These are phyloP conservation scores for Drosophila parthenogenetica DNA, from an alignment of 2,888 invertebrate species.

Conservation along the genomic window DNA sequence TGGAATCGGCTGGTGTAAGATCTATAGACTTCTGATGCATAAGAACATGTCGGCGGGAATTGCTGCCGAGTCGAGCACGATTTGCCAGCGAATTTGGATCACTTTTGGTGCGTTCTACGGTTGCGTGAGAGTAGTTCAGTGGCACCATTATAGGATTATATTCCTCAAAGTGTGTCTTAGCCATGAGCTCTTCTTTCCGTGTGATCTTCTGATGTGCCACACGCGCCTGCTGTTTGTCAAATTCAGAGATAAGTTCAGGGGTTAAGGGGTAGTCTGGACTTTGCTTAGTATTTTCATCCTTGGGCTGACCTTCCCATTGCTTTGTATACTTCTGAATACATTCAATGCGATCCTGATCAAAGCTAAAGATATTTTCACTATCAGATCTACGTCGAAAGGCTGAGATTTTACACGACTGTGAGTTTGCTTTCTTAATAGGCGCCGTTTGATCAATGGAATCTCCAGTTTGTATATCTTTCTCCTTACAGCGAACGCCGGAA, in stretches of 20 bases:
- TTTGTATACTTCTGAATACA: conserved; percentile 87
- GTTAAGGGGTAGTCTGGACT: conserved; percentile 86
- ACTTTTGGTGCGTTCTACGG: conserved; percentile 93
- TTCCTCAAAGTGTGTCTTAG: conserved; percentile 89
- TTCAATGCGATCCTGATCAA: conserved; percentile 91
- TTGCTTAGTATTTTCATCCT: conserved; percentile 87
- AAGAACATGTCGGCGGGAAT: conserved; percentile 90
- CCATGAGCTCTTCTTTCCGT: conserved; percentile 88
- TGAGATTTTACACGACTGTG: conserved; percentile 83
- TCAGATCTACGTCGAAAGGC: conserved; percentile 89
- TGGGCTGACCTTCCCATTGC: conserved; percentile 81
- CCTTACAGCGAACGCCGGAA: conserved; percentile 76
- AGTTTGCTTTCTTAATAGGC: conserved; percentile 72
- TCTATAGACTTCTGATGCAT: conserved; percentile 95
- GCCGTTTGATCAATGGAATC: conserved; percentile 82
- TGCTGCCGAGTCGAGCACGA: conserved; percentile 90
- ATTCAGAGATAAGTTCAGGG: conserved; percentile 87
- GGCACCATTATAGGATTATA: conserved; percentile 89
- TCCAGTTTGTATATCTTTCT: conserved; percentile 83
- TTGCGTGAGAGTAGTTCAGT: conserved; percentile 88
- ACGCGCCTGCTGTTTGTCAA: conserved; percentile 86
- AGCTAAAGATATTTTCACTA: conserved; percentile 90
- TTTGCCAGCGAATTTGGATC: conserved; percentile 93
- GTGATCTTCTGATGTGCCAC: conserved; percentile 86
- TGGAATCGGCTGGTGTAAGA: conserved; percentile 93